These are phyloP conservation scores for Monodelphis domestica DNA, from an alignment of 2,797 vertebrate species.

Conservation along the genomic window DNA sequence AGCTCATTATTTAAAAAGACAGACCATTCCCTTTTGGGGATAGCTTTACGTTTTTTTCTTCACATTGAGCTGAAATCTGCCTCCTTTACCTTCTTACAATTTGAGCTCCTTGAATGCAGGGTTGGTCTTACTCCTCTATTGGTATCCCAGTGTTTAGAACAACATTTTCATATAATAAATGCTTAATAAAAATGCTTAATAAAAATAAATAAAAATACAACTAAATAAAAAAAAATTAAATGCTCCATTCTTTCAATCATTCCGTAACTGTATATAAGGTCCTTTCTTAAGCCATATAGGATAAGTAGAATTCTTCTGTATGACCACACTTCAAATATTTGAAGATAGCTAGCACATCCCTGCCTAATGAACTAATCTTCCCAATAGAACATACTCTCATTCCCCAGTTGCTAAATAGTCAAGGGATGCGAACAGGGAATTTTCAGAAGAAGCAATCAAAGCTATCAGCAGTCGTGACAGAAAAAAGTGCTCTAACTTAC, in stretches of 20 bases:
- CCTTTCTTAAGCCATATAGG: not conserved
- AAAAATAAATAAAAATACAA: too few relatives aligned
- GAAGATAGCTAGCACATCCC: not conserved
- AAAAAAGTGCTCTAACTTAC: too few relatives aligned
- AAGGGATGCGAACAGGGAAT: too few relatives aligned
- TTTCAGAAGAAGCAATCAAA: too few relatives aligned
- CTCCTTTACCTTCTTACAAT: not conserved
- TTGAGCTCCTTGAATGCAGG: not conserved
- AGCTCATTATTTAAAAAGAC: not conserved
- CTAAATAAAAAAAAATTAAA: too few relatives aligned
- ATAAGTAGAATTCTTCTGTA: not conserved
- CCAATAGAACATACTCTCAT: not conserved
- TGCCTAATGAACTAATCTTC: not conserved
- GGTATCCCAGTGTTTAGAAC: too few relatives aligned
- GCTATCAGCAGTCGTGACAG: too few relatives aligned
- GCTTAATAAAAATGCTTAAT: not conserved
- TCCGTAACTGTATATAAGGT: not conserved
- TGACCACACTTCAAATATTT: not conserved
- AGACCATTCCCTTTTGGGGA: not conserved
- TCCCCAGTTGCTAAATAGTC: not conserved
- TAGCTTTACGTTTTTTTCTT: not conserved
- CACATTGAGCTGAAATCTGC: not conserved
- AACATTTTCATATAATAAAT: not conserved
- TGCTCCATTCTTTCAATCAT: not conserved
- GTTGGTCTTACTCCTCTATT: not conserved